Percentiles rank a stretch among this genome's conserved stretches.
These are phyloP conservation scores for Euzophera pinguis DNA, from an alignment of 2,888 invertebrate genomes.

Conservation along the genomic window DNA sequence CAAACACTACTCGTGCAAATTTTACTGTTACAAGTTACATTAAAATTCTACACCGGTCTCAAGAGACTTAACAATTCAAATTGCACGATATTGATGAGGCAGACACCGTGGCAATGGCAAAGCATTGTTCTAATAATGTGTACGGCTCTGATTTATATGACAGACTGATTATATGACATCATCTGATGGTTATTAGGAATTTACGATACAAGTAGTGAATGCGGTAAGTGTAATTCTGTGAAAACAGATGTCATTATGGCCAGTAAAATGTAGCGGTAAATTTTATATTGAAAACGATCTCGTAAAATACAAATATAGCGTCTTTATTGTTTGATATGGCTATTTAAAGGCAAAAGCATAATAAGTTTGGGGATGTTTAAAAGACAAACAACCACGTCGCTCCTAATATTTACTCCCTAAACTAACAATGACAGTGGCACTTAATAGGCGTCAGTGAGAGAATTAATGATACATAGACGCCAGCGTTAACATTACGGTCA, in stretches of 20 bases:
- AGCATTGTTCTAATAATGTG: neutral
- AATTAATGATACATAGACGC: slow-evolving; percentile 11
- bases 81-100: neutral
- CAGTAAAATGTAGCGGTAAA: too few species aligned
- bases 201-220: neutral
- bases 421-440: slow-evolving; percentile 3
- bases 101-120: slow-evolving; percentile 3
- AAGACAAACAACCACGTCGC: neutral
- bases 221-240: neutral
- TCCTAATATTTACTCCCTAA: neutral
- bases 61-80: slow-evolving; percentile 1
- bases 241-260: neutral
- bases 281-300: too few species aligned
- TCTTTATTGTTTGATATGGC: too few species aligned
- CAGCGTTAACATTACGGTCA: slow-evolving; percentile 4
- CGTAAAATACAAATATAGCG: too few species aligned
- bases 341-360: neutral
- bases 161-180: neutral
- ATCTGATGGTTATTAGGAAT: neutral
- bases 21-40: neutral
- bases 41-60: neutral
- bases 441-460: slow-evolving; percentile 12
- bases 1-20: neutral
- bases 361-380: neutral
- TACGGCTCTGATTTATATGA: neutral